These are phyloP conservation scores for Phaethon lepturus DNA, from an alignment of 2,113 vertebrate genomes.

Conservation along the genomic window DNA sequence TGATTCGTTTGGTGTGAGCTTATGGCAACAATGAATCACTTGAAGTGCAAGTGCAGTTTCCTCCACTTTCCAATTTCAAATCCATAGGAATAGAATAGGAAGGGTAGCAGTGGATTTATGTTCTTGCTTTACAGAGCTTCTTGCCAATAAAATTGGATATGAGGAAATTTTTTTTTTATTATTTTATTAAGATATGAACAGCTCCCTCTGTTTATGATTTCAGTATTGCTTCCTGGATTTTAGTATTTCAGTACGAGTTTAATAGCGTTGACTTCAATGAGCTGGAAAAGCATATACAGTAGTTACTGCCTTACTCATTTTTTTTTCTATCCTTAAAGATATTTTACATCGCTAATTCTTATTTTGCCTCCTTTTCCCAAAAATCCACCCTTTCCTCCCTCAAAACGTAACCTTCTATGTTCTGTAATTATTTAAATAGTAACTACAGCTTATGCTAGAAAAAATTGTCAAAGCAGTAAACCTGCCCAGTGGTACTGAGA, in stretches of 20 bases:
- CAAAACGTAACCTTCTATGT: neutral
- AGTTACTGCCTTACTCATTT: neutral
- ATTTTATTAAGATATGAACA: neutral
- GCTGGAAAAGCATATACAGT: neutral
- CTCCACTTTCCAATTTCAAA: neutral
- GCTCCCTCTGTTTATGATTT: neutral
- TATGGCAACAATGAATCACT: neutral
- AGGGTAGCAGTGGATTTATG: neutral
- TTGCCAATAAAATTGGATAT: conserved; percentile 10
- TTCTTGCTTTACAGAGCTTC: neutral
- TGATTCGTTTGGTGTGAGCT: neutral
- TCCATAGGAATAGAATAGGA: neutral
- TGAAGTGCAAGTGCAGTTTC: neutral
- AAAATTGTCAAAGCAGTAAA: neutral
- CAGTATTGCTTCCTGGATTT: neutral
- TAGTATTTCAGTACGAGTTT: neutral
- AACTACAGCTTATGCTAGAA: neutral
- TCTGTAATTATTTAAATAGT: neutral
- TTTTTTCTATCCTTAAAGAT: neutral
- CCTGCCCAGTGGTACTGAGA: neutral
- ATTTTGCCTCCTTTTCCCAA: neutral
- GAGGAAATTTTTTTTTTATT: neutral
- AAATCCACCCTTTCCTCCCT: neutral
- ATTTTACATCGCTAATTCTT: neutral
- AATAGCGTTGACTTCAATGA: neutral